phyloP scores from a whole-genome alignment of 2,113 vertebrate species.

The Tetrao urogallus region DNA sequence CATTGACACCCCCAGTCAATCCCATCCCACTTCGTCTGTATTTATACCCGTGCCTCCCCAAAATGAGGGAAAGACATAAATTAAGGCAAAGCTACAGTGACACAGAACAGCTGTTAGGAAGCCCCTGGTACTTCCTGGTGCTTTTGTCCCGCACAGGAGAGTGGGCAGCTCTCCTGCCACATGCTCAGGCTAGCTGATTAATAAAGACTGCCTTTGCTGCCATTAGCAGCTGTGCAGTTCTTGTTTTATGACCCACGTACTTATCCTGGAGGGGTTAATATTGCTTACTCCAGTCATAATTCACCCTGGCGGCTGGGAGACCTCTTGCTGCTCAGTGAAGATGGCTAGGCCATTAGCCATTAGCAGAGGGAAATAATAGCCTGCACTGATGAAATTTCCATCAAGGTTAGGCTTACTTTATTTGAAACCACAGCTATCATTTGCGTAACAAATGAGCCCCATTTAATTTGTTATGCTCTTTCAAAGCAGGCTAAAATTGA shows the following conservation, averaged over 20 bases:
- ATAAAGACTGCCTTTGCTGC: conserved; percentile 54
- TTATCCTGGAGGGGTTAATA: conserved; percentile 71
- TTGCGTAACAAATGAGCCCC: conserved; percentile 13
- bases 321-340: conserved; percentile 67
- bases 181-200: conserved; percentile 60
- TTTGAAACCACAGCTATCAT: conserved; percentile 46
- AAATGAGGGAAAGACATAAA: neutral
- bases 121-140: conserved; percentile 1
- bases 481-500: conserved; percentile 2
- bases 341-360: conserved; percentile 43
- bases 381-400: conserved; percentile 43
- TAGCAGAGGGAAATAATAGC: conserved; percentile 48
- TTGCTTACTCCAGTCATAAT: conserved; percentile 73
- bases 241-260: conserved; percentile 45
- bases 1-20: neutral
- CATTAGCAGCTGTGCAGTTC: conserved; percentile 64
- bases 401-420: conserved; percentile 51
- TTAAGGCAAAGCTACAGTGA: neutral
- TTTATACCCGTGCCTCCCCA: neutral
- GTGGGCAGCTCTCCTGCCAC: conserved; percentile 36
- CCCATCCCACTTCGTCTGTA: neutral
- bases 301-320: conserved; percentile 67
- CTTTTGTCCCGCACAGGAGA: conserved; percentile 12
- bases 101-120: neutral
- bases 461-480: neutral